Evolutionary conservation across 2,113 vertebrate species (phyloP).

Genomic region (Macquaria ambigua): DNA sequence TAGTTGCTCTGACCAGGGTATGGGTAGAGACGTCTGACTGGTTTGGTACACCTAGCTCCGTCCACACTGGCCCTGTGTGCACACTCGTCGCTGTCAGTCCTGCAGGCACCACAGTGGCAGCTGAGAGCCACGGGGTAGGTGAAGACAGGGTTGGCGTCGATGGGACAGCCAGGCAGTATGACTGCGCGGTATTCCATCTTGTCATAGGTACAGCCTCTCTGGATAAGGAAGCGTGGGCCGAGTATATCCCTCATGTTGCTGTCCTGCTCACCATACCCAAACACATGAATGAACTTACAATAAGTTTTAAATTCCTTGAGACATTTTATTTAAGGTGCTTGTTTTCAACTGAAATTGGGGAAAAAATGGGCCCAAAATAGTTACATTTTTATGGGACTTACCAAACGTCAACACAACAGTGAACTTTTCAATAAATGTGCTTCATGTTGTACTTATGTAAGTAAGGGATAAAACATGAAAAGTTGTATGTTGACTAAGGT

Average conservation of each 20-base stretch:
- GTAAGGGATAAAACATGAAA: neutral
- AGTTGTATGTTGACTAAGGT: neutral
- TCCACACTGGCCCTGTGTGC: conserved; percentile 81
- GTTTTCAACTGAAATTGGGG: neutral
- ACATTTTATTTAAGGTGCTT: neutral
- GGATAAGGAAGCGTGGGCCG: conserved; percentile 86
- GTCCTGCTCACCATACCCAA: conserved; percentile 84
- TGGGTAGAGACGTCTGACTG: conserved; percentile 71
- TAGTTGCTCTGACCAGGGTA: conserved; percentile 72
- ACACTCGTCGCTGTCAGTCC: conserved; percentile 92
- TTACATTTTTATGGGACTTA: neutral
- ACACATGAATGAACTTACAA: neutral
- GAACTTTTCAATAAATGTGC: neutral
- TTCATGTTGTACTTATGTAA: neutral
- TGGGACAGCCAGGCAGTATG: conserved; percentile 90
- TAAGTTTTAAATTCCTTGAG: neutral
- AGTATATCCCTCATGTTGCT: conserved; percentile 90
- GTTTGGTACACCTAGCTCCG: conserved; percentile 88
- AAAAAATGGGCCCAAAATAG: neutral
- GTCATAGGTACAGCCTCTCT: conserved; percentile 92
- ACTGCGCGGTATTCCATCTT: conserved; percentile 89
- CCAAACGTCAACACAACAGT: neutral
- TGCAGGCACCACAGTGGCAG: conserved; percentile 93
- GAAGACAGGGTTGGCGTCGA: conserved; percentile 85
- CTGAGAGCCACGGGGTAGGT: conserved; percentile 92